Percentiles rank a stretch among this genome's conserved stretches.
These are phyloP conservation scores for Pandemis heparana DNA, from an alignment of 2,888 invertebrate species.

Conservation along the genomic window DNA sequence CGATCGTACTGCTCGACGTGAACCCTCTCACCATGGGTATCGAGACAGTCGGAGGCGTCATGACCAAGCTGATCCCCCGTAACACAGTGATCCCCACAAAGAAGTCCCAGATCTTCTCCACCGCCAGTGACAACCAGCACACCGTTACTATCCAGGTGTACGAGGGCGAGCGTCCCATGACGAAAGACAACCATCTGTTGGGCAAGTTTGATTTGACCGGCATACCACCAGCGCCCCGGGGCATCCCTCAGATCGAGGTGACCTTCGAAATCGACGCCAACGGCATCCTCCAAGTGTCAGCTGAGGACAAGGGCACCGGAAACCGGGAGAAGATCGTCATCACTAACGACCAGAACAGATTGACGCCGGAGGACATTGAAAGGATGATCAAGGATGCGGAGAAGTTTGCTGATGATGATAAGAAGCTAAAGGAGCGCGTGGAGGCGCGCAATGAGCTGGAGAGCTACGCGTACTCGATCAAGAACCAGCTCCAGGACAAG, in stretches of 20 bases:
- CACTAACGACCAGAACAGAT: conserved; percentile 98
- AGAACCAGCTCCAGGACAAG: conserved; percentile 98
- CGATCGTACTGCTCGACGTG: conserved; percentile 98
- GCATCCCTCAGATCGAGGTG: conserved; percentile 97
- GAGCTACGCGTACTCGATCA: conserved; percentile 98
- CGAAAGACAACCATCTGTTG: conserved; percentile 99
- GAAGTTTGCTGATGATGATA: conserved; percentile 99
- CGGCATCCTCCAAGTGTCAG: conserved; percentile 97
- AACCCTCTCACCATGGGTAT: conserved; percentile 99
- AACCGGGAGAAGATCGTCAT: conserved; percentile 99
- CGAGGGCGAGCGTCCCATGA: conserved; percentile 99
- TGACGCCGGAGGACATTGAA: conserved; percentile 99
- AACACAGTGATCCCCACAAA: conserved; percentile 99
- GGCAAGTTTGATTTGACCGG: conserved; percentile 99
- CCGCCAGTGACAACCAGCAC: conserved; percentile 99
- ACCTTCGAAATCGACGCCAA: conserved; percentile 98
- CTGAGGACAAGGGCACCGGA: conserved; percentile 99
- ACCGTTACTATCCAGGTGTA: conserved; percentile 99
- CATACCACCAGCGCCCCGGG: conserved; percentile 97
- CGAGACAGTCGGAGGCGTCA: conserved; percentile 99
- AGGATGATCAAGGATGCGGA: conserved; percentile 99
- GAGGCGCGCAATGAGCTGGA: conserved; percentile 99
- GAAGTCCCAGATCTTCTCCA: conserved; percentile 99
- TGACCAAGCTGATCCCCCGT: conserved; percentile 99
- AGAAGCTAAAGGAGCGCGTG: conserved; percentile 97